Conservation (phyloP, 2,113 vertebrate species). For the Brachypteracias leptosomus region DNA sequence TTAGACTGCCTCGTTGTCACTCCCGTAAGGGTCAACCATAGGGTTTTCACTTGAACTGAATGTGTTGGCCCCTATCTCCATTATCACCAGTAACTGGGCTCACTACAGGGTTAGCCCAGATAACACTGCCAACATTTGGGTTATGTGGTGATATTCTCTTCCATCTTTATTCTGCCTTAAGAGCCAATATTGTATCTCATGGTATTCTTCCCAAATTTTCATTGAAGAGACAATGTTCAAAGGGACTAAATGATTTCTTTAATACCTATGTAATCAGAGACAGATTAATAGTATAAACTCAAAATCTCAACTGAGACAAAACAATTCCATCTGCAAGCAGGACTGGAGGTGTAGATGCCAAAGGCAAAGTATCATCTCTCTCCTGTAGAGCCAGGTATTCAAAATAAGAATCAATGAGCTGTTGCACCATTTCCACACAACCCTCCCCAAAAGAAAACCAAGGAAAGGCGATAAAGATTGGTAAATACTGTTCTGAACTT, state of each 20-base stretch:
- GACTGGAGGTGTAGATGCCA: neutral
- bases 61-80: neutral
- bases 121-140: neutral
- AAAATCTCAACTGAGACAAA: neutral
- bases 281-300: neutral
- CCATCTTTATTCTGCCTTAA: neutral
- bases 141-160: neutral
- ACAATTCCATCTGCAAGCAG: neutral
- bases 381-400: neutral
- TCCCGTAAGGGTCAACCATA: neutral
- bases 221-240: neutral
- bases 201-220: neutral
- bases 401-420: neutral
- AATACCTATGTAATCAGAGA: neutral
- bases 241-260: neutral
- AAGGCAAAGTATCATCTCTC: neutral
- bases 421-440: neutral
- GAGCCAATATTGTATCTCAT: neutral
- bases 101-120: accelerated
- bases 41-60: neutral
- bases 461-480: neutral
- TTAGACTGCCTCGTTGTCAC: neutral
- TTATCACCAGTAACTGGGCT: neutral
- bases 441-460: neutral
- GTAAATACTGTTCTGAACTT: neutral